Evolutionary conservation across 1,140 invertebrate genomes (phyloP).

Genomic region (Helicoverpa zea): DNA sequence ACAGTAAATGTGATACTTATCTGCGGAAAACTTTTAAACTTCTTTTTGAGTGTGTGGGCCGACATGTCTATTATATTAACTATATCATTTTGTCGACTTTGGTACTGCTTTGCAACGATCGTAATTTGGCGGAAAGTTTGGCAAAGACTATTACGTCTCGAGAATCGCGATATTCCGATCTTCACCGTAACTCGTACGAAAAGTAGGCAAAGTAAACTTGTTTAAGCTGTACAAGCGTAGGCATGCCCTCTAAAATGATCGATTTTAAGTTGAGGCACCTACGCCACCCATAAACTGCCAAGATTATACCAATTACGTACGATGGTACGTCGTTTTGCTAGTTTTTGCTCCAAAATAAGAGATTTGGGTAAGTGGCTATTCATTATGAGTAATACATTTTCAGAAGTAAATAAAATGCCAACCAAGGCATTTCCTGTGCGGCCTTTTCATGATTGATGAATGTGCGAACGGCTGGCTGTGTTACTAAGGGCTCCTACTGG

Average conservation of each 20-base stretch:
- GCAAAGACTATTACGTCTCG: constrained; percentile 4
- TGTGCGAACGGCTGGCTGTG: constrained; percentile 37
- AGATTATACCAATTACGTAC: constrained; percentile 59
- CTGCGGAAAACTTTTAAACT: constrained; percentile 21
- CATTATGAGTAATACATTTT: constrained; percentile 35
- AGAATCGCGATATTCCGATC: constrained; percentile 22
- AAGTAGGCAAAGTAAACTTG: constrained; percentile 56
- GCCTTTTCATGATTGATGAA: constrained; percentile 47
- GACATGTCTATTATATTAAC: constrained; percentile 26
- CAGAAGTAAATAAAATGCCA: constrained; percentile 39
- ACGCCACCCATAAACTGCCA: constrained; percentile 50
- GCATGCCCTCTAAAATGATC: constrained; percentile 53
- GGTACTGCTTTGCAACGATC: constrained; percentile 19
- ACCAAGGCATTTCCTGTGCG: constrained; percentile 29
- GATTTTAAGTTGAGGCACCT: constrained; percentile 53
- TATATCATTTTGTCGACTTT: constrained; percentile 28
- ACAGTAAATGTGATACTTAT: background rate
- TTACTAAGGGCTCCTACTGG: constrained; percentile 16
- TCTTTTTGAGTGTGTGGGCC: constrained; percentile 15
- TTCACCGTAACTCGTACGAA: constrained; percentile 38
- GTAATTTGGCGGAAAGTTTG: constrained; percentile 30
- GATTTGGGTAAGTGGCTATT: constrained; percentile 13
- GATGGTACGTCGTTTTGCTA: constrained; percentile 22
- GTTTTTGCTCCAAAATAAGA: constrained; percentile 31
- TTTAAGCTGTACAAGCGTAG: constrained; percentile 55